Conservation (phyloP, 2,888 invertebrate species). For the Eledona agricola region DNA sequence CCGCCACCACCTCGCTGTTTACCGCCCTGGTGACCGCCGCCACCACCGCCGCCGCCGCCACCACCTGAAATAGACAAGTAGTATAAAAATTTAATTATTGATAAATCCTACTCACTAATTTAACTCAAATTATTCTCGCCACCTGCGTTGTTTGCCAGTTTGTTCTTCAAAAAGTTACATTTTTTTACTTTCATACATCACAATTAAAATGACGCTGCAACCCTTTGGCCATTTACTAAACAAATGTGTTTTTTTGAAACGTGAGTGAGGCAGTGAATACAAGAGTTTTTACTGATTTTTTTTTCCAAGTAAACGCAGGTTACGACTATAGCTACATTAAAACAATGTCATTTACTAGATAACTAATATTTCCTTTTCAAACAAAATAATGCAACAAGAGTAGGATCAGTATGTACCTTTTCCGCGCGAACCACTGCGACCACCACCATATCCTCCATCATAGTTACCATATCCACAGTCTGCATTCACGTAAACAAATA, state of each 20-base stretch:
- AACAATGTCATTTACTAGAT: conserved; percentile 15
- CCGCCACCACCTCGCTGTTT: conserved; percentile 82
- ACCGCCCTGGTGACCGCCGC: conserved; percentile 74
- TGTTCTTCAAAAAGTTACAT: conserved; percentile 39
- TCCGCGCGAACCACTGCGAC: conserved; percentile 84
- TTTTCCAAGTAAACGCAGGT: conserved; percentile 47
- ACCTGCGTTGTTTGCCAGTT: conserved; percentile 50
- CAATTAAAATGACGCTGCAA: conserved; percentile 34
- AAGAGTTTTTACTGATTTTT: conserved; percentile 39
- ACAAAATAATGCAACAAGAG: conserved; percentile 25
- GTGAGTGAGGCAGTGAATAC: conserved; percentile 33
- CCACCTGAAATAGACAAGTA: conserved; percentile 56
- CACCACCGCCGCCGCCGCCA: conserved; percentile 42
- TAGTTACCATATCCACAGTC: conserved; percentile 90
- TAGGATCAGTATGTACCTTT: conserved; percentile 74
- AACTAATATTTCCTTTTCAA: conserved; percentile 17
- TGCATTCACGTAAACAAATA: conserved; percentile 62
- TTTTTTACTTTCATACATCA: conserved; percentile 31
- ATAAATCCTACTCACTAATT: conserved; percentile 55
- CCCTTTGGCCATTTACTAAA: conserved; percentile 30
- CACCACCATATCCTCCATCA: conserved; percentile 87
- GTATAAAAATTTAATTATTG: conserved; percentile 58
- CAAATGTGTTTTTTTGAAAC: conserved; percentile 11
- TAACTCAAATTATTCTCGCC: conserved; percentile 52
- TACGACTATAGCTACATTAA: conserved; percentile 39